phyloP scores from a whole-genome alignment of 2,888 invertebrate genomes.

The Idaea aversata region DNA sequence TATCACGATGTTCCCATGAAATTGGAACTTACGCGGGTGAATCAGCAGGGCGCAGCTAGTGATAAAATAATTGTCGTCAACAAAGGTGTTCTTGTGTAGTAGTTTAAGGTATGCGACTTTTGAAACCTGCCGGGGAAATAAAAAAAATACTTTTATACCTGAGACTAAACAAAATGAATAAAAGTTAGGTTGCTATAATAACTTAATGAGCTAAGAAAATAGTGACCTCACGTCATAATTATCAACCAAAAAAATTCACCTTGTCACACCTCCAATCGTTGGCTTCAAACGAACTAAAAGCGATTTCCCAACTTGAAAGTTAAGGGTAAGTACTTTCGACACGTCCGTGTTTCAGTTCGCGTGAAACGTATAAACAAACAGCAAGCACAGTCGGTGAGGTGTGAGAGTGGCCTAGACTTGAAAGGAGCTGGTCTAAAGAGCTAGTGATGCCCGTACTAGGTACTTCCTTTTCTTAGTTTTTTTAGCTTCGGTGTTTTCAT shows the following conservation, averaged over 20 bases:
- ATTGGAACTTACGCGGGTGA: too few species aligned
- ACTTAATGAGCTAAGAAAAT: too few species aligned
- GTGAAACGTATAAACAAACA: slow-evolving; percentile 69
- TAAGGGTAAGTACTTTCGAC: slow-evolving; percentile 49
- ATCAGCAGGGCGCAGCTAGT: too few species aligned
- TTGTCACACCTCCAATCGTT: slow-evolving; percentile 25
- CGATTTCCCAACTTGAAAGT: slow-evolving; percentile 56
- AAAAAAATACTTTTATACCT: background rate
- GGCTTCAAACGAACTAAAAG: slow-evolving; percentile 48
- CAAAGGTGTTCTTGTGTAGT: too few species aligned
- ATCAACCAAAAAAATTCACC: slow-evolving; percentile 13
- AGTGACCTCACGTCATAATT: too few species aligned
- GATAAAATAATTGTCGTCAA: too few species aligned
- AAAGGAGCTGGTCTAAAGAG: slow-evolving; percentile 52
- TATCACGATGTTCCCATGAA: too few species aligned
- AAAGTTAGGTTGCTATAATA: background rate
- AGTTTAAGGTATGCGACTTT: too few species aligned
- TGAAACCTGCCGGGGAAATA: too few species aligned
- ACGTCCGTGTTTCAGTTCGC: slow-evolving; percentile 53
- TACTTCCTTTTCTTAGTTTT: background rate
- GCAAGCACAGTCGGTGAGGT: slow-evolving; percentile 41
- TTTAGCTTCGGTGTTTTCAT: background rate
- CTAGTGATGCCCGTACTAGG: slow-evolving; percentile 27
- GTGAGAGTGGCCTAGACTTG: slow-evolving; percentile 51
- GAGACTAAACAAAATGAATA: background rate